Conservation (phyloP, 2,888 invertebrate genomes). For the Pediacus dermestoides region DNA sequence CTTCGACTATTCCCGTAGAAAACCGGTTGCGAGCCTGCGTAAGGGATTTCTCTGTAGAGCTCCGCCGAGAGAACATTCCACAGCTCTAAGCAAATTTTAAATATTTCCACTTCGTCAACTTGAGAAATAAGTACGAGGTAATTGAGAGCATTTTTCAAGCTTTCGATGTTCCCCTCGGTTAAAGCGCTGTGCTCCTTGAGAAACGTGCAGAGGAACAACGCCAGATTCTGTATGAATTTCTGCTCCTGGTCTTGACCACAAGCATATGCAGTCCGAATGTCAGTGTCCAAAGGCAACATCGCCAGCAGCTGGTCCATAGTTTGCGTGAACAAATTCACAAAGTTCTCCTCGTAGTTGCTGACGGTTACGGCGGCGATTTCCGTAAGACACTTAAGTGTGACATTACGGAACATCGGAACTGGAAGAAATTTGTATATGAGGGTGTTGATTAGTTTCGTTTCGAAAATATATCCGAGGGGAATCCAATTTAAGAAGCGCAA, state of each 20-base stretch:
- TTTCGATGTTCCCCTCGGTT: conserved; percentile 67
- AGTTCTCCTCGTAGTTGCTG: conserved; percentile 89
- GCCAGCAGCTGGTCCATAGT: conserved; percentile 89
- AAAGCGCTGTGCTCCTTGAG: conserved; percentile 90
- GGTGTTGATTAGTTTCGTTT: conserved; percentile 93
- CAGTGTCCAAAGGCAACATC: conserved; percentile 87
- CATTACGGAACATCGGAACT: conserved; percentile 84
- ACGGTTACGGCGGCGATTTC: conserved; percentile 94
- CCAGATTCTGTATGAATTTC: conserved; percentile 97
- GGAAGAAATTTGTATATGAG: conserved; percentile 95
- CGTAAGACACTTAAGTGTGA: conserved; percentile 95
- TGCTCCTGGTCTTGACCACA: conserved; percentile 95
- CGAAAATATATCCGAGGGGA: conserved; percentile 99
- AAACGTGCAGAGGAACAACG: conserved; percentile 94
- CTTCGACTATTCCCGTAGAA: conserved; percentile 48
- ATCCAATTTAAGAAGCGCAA: conserved; percentile 98
- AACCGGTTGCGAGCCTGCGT: conserved; percentile 39
- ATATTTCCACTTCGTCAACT: conserved; percentile 99
- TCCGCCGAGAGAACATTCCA: conserved; percentile 94
- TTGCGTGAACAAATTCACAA: conserved; percentile 83
- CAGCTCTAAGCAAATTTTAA: conserved; percentile 98
- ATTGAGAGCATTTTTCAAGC: conserved; percentile 77
- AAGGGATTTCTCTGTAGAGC: conserved; percentile 76
- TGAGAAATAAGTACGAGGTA: conserved; percentile 91
- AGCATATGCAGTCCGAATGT: conserved; percentile 92